Base-by-base conservation (phyloP, 2,113 vertebrate genomes). In the Nanorana parkeri region DNA sequence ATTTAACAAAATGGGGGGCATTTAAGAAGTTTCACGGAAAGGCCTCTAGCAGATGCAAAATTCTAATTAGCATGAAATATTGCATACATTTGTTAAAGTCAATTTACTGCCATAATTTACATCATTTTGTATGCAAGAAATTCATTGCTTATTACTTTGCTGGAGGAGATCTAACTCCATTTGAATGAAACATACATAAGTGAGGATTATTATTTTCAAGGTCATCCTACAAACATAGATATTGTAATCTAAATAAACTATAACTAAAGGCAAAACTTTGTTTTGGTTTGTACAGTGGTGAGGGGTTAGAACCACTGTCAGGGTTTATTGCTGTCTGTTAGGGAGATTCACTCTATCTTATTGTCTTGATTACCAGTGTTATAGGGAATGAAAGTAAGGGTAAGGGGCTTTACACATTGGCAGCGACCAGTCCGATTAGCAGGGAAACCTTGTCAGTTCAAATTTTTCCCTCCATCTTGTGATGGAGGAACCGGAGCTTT, bases 71-170 rank as follows among this genome's bases (percentile, higher is more conserved):
- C 64, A 58, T 68, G 65, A 79, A 68, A 79, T 32, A 68, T 79
- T 68, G 64, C 66, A 68, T 79, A 79, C 77, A 79, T 79, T 79
- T 79, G 64, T 79, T 68, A 68, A 79, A 79, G 65, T 68, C 77
- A 79, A 58, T 68, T 78, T 79, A 68, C 65, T 67, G 64, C 65
- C 21, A 67, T 52, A 68, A 47, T 79, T 79, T 68, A 79, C 21
- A 79, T 79, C 26, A 79, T 79, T 79, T 54, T 68, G 65, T 58
- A 79, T 78, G 77, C 77, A 79, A 54, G 28, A 36, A 56, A 58
- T 26, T 55, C 19, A 21, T 66, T 67, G 64, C 65, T 68, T 23
- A 79, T 67, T 68, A 67, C 47, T 55, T 36, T 79, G 77, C 77
- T 79, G 52, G 65, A 79, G 65, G 77, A 68, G n/a, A 32, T 79